These are phyloP conservation scores for Cynoglossus semilaevis DNA, from an alignment of 2,113 vertebrate species.

Conservation along the genomic window DNA sequence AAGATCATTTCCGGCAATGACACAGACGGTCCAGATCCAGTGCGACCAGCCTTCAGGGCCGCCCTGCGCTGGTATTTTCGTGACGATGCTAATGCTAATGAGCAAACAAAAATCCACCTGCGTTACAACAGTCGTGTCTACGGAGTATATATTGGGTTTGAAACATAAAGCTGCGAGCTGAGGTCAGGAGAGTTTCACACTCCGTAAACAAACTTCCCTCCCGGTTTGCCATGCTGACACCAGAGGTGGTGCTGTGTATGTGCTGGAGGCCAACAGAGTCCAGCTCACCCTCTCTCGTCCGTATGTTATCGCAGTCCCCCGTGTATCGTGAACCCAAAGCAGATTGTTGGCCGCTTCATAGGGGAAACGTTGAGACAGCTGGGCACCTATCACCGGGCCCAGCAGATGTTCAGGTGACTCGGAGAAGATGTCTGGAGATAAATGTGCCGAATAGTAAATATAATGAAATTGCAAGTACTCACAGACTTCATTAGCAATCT, in stretches of 20 bases:
- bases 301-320: conserved; percentile 49
- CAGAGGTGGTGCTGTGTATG: conserved; percentile 39
- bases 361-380: conserved; percentile 65
- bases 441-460: conserved; percentile 20
- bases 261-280: conserved; percentile 46
- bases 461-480: conserved; percentile 31
- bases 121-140: too few relatives aligned
- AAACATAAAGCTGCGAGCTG: conserved; percentile 16
- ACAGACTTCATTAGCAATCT: conserved; percentile 51
- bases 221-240: conserved; percentile 44
- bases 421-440: conserved; percentile 30
- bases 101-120: neutral
- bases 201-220: conserved; percentile 21
- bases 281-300: conserved; percentile 38
- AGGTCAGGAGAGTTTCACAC: conserved; percentile 9
- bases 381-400: conserved; percentile 65
- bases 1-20: conserved; percentile 43
- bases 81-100: conserved; percentile 7
- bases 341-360: conserved; percentile 65
- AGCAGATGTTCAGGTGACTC: conserved; percentile 71
- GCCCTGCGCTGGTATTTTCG: conserved; percentile 20
- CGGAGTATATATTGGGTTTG: too few relatives aligned
- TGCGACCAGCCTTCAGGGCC: conserved; percentile 41
- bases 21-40: conserved; percentile 39
- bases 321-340: conserved; percentile 59